Evolutionary conservation across 92 coral and sea anemone species (phyloP).

Genomic region (Nematostella vectensis): DNA sequence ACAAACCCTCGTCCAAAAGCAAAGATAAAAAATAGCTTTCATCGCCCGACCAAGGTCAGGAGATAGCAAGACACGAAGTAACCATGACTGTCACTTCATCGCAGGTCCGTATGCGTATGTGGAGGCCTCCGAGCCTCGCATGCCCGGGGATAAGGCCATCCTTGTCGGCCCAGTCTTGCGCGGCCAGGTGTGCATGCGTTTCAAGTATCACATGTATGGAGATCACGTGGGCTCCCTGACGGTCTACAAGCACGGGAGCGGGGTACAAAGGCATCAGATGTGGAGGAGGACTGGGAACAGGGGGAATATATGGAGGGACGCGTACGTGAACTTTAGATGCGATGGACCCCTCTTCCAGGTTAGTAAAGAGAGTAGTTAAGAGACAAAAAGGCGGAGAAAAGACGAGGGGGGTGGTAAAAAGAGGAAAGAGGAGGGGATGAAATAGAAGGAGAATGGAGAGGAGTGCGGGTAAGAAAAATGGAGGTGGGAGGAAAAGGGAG

Average conservation of each 20-base stretch:
- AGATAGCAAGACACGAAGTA: too few species aligned
- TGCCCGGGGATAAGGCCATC: constrained; percentile 63
- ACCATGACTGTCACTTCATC: too few species aligned
- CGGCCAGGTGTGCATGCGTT: constrained; percentile 65
- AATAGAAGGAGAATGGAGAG: too few species aligned
- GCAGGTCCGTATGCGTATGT: constrained; percentile 65
- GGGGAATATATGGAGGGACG: constrained; percentile 78
- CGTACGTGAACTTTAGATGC: constrained; percentile 36
- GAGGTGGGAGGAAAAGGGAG: too few species aligned
- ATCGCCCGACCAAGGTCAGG: too few species aligned
- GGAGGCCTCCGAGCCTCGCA: constrained; percentile 83
- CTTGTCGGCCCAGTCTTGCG: constrained; percentile 45
- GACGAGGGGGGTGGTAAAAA: too few species aligned
- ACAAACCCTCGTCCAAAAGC: not conserved
- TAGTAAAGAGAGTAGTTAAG: not conserved
- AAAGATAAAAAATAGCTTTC: too few species aligned
- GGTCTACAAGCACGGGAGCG: constrained; percentile 57
- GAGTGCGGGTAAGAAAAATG: too few species aligned
- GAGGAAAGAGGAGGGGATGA: too few species aligned
- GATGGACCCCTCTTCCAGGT: constrained; percentile 36
- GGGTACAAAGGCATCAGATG: constrained; percentile 20
- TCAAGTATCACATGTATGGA: constrained; percentile 91
- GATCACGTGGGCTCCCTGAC: constrained; percentile 62
- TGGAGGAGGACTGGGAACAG: constrained; percentile 76
- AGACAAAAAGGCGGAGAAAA: too few species aligned